Conservation (phyloP, 2,113 vertebrate species). For the Ptilorrhoa leucosticta region DNA sequence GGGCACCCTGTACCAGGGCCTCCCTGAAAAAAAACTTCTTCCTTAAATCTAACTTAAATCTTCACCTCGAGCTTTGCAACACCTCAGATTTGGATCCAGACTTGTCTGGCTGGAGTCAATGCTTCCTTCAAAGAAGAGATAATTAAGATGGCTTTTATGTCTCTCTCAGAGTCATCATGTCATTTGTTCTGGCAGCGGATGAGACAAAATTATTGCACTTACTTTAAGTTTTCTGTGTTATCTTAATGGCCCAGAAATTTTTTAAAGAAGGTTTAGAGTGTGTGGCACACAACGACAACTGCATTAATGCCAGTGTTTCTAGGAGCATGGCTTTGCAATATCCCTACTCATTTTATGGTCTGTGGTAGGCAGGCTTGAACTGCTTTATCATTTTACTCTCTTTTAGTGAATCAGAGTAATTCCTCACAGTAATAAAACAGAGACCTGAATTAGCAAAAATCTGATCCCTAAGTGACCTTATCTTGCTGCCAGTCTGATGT, state of each 20-base stretch:
- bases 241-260: neutral
- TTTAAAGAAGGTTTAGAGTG: neutral
- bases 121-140: neutral
- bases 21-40: neutral
- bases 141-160: neutral
- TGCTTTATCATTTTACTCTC: slow-evolving; percentile 1
- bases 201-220: neutral
- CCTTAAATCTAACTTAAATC: neutral
- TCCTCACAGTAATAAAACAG: slow-evolving; percentile 11
- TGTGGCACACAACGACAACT: neutral
- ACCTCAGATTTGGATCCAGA: neutral
- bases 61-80: neutral
- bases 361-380: neutral
- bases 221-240: neutral
- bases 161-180: neutral
- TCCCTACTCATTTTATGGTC: neutral
- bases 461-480: slow-evolving; percentile 40
- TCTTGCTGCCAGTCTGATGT: slow-evolving; percentile 26
- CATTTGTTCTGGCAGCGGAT: slow-evolving; percentile 11
- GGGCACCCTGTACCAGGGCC: neutral
- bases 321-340: neutral
- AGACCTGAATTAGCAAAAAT: slow-evolving; percentile 44
- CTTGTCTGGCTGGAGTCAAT: neutral
- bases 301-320: neutral
- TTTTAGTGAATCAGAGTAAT: slow-evolving; percentile 9